phyloP scores from a whole-genome alignment of 2,113 vertebrate species.

The Notothenia rossii region DNA sequence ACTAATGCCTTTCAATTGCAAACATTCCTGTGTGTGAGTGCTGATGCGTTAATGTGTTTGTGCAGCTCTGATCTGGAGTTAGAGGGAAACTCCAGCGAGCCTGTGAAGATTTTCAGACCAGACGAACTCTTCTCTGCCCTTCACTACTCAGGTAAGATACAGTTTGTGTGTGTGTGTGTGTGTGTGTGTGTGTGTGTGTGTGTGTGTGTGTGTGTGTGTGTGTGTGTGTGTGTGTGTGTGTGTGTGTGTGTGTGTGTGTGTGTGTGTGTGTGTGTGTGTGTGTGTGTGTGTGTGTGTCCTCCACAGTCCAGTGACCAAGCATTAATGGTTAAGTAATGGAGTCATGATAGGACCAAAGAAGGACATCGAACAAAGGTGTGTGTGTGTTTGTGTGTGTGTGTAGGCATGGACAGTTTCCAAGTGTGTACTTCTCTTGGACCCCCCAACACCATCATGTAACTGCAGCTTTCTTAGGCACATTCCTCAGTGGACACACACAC shows the following conservation, averaged over 20 bases:
- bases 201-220: conserved; percentile 20
- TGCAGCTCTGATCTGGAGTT: conserved; percentile 84
- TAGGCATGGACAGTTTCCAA: conserved; percentile 36
- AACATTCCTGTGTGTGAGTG: neutral
- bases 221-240: conserved; percentile 23
- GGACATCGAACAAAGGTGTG: conserved; percentile 35
- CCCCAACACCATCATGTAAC: conserved; percentile 52
- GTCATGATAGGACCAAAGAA: conserved; percentile 38
- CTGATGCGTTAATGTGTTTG: neutral
- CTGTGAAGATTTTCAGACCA: conserved; percentile 87
- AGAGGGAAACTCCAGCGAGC: conserved; percentile 84
- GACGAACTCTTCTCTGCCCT: conserved; percentile 96
- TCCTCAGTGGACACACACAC: conserved; percentile 63
- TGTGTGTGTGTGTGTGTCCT: conserved; percentile 27
- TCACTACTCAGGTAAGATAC: conserved; percentile 91
- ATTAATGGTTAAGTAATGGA: conserved; percentile 62
- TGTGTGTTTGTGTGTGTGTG: conserved; percentile 15
- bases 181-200: conserved; percentile 24
- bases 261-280: conserved; percentile 20
- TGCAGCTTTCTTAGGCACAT: conserved; percentile 70
- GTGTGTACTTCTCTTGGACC: conserved; percentile 46
- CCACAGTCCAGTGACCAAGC: conserved; percentile 47
- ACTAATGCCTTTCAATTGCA: neutral
- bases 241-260: conserved; percentile 22
- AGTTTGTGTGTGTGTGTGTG: conserved; percentile 20